phyloP scores from a whole-genome alignment of 2,888 invertebrate genomes.

The Agrochola lychnidis region DNA sequence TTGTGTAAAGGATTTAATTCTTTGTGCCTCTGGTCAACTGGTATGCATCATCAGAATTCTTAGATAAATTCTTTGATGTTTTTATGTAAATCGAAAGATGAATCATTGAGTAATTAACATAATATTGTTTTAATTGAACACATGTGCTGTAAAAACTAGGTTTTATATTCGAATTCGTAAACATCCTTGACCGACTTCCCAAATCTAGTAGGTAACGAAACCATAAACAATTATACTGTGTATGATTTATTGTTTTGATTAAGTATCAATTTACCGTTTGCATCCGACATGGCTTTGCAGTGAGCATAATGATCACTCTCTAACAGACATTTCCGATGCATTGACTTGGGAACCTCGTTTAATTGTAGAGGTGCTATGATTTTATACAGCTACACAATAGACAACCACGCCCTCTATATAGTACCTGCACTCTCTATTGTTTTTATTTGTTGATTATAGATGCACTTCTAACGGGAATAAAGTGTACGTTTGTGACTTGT shows the following conservation, averaged over 20 bases:
- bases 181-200: constrained; percentile 47
- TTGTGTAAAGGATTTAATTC: constrained; percentile 23
- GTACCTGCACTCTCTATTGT: constrained; percentile 71
- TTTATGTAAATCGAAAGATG: constrained; percentile 23
- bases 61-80: constrained; percentile 30
- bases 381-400: constrained; percentile 68
- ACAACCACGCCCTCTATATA: constrained; percentile 71
- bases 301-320: constrained; percentile 45
- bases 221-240: constrained; percentile 9
- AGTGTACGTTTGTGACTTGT: not conserved
- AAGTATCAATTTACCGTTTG: constrained; percentile 40
- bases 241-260: constrained; percentile 33
- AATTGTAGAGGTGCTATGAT: constrained; percentile 53
- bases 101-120: constrained; percentile 38
- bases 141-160: constrained; percentile 22
- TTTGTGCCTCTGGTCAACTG: constrained; percentile 19
- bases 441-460: constrained; percentile 49
- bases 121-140: constrained; percentile 35
- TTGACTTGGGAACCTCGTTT: constrained; percentile 63
- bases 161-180: constrained; percentile 17
- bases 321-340: constrained; percentile 51
- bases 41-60: constrained; percentile 44
- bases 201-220: not conserved
- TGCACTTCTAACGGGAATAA: constrained; percentile 33
- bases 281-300: constrained; percentile 31